A percentile compares a stretch with the other conserved stretches of the same genome.
Evolutionary conservation across 1,140 invertebrate genomes (phyloP).

Genomic region (Drosophila rufa): DNA sequence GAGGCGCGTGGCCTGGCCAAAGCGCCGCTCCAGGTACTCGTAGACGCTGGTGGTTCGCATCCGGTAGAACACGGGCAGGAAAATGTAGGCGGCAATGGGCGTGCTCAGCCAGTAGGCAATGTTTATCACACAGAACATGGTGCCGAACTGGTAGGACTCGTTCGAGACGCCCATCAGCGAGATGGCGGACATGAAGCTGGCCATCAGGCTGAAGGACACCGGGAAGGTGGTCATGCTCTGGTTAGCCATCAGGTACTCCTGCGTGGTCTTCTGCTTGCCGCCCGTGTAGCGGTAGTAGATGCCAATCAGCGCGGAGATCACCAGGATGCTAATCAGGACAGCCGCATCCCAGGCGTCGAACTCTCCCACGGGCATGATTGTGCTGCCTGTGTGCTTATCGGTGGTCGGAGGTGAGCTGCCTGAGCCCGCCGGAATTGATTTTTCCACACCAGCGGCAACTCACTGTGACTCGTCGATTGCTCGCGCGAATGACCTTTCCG

Average conservation of each 20-base stretch:
- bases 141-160: slow-evolving; percentile 90
- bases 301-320: slow-evolving; percentile 90
- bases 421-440: slow-evolving; percentile 61
- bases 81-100: slow-evolving; percentile 92
- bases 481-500: slow-evolving; percentile 59
- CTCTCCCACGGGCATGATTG: slow-evolving; percentile 58
- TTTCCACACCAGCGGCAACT: slow-evolving; percentile 42
- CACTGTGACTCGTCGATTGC: slow-evolving; percentile 18
- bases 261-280: slow-evolving; percentile 93
- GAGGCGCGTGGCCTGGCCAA: slow-evolving; percentile 89
- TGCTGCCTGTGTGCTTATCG: slow-evolving; percentile 16
- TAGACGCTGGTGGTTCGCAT: slow-evolving; percentile 94
- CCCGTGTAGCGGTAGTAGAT: slow-evolving; percentile 94
- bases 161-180: slow-evolving; percentile 94
- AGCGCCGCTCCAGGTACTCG: slow-evolving; percentile 95
- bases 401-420: slow-evolving; percentile 1
- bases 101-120: slow-evolving; percentile 93
- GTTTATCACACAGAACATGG: slow-evolving; percentile 94
- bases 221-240: slow-evolving; percentile 88
- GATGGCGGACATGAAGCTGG: slow-evolving; percentile 98
- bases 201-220: slow-evolving; percentile 94
- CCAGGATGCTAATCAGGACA: slow-evolving; percentile 88
- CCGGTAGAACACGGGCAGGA: slow-evolving; percentile 95
- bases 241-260: slow-evolving; percentile 82
- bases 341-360: slow-evolving; percentile 87